Conservation (phyloP, 2,888 invertebrate genomes). For the Drosophila fulvimacula region DNA sequence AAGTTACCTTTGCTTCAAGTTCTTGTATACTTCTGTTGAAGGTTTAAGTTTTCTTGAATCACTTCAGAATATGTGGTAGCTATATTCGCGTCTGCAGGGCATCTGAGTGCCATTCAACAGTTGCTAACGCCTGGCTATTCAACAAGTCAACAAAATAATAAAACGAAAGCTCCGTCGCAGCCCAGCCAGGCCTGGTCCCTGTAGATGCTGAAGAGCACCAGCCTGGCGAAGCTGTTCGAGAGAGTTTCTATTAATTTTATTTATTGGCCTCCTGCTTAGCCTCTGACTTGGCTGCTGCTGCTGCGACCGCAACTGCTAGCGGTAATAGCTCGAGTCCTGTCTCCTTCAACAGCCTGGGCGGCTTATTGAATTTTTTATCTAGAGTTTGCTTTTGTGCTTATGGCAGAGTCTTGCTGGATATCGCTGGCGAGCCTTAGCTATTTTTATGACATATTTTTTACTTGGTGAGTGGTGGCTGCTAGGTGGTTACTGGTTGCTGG, state of each 20-base stretch:
- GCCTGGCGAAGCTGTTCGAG: slow-evolving; percentile 68
- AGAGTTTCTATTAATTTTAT: slow-evolving; percentile 77
- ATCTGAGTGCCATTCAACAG: slow-evolving; percentile 66
- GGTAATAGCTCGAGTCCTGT: slow-evolving; percentile 64
- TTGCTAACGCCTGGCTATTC: slow-evolving; percentile 59
- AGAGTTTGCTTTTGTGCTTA: slow-evolving; percentile 74
- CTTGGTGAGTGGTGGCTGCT: background rate
- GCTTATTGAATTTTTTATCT: slow-evolving; percentile 78
- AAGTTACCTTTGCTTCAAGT: background rate
- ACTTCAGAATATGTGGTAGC: slow-evolving; percentile 19
- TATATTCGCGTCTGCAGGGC: background rate
- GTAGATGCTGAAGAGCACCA: slow-evolving; percentile 14
- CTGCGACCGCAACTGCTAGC: slow-evolving; percentile 31
- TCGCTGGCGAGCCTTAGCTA: slow-evolving; percentile 44
- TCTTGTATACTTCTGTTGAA: background rate
- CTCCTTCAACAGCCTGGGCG: slow-evolving; percentile 20
- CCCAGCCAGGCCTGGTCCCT: slow-evolving; percentile 9
- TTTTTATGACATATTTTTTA: slow-evolving; percentile 64
- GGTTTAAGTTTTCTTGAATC: background rate
- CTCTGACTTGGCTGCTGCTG: slow-evolving; percentile 43
- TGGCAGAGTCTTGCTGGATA: slow-evolving; percentile 55
- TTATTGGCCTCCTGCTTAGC: slow-evolving; percentile 68
- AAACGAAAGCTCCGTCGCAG: slow-evolving; percentile 48
- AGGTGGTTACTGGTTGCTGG: background rate
- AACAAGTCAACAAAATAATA: slow-evolving; percentile 73